phyloP scores from a whole-genome alignment of 1,140 invertebrate genomes.

The Ptiloglossa arizonensis region DNA sequence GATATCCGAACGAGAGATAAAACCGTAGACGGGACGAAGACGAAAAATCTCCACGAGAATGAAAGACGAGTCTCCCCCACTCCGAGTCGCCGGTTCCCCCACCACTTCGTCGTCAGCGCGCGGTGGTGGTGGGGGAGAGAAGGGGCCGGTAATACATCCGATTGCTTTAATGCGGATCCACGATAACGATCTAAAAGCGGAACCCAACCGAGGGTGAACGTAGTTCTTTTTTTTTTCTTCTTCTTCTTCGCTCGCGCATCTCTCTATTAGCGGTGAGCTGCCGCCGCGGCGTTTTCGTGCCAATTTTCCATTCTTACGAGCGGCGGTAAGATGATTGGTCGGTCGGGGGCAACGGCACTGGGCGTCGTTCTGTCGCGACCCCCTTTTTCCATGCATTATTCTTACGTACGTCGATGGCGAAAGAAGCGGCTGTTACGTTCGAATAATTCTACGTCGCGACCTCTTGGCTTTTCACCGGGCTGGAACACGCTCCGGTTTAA shows the following conservation, averaged over 20 bases:
- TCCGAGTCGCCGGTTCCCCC: no score
- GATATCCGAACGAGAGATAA: constrained; percentile 17
- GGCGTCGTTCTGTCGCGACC: constrained; percentile 41
- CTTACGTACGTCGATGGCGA: not conserved
- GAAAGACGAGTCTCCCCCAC: not conserved
- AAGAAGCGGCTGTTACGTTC: no score
- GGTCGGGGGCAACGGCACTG: constrained; percentile 38
- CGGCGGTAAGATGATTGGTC: constrained; percentile 53
- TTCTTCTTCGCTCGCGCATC: constrained; percentile 75
- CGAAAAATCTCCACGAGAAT: not conserved
- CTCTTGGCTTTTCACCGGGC: no score
- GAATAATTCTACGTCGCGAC: no score
- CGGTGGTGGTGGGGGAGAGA: no score
- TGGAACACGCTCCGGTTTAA: no score
- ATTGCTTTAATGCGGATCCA: constrained; percentile 63
- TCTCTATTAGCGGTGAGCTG: constrained; percentile 77
- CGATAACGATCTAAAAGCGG: constrained; percentile 23
- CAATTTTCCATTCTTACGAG: constrained; percentile 69
- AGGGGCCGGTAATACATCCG: constrained; percentile 62
- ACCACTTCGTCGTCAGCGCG: no score
- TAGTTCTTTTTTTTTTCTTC: no score
- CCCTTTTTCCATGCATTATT: constrained; percentile 19
- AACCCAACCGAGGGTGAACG: constrained; percentile 52
- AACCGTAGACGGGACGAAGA: not conserved
- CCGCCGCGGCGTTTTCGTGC: constrained; percentile 72